A percentile compares a stretch with the other conserved stretches of the same genome.
phyloP scores from a whole-genome alignment of 2,888 invertebrate species.

The Amphimallon solstitiale region DNA sequence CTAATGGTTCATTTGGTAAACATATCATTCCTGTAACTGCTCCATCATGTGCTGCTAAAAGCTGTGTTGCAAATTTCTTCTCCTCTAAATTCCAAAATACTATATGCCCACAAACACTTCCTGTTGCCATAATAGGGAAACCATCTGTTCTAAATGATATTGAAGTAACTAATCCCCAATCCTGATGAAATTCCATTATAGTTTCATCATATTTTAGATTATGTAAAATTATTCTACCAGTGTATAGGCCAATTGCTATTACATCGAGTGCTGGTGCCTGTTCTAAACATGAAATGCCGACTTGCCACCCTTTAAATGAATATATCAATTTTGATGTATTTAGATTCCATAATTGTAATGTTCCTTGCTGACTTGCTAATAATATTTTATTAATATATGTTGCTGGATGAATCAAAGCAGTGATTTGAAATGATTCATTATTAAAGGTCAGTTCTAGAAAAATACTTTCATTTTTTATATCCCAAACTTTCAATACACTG shows the following conservation, averaged over 20 bases:
- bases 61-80: conserved; percentile 79
- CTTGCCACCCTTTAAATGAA: conserved; percentile 80
- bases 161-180: conserved; percentile 88
- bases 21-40: conserved; percentile 84
- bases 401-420: conserved; percentile 88
- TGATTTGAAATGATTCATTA: conserved; percentile 77
- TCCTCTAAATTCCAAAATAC: conserved; percentile 95
- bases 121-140: conserved; percentile 81
- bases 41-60: conserved; percentile 80
- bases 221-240: conserved; percentile 85
- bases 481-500: conserved; percentile 84
- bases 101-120: conserved; percentile 84
- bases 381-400: conserved; percentile 95
- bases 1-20: conserved; percentile 87
- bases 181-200: conserved; percentile 87
- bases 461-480: conserved; percentile 78
- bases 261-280: conserved; percentile 95
- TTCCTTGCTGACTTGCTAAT: conserved; percentile 86
- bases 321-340: conserved; percentile 79
- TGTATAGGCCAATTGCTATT: conserved; percentile 84
- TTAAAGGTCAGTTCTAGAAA: conserved; percentile 77
- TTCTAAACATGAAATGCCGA: conserved; percentile 77
- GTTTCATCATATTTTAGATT: conserved; percentile 88
- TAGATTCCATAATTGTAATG: conserved; percentile 90
- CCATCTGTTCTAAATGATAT: conserved; percentile 90